Evolutionary conservation across 2,888 invertebrate species (phyloP).

Genomic region (Hyposoter dolosus): DNA sequence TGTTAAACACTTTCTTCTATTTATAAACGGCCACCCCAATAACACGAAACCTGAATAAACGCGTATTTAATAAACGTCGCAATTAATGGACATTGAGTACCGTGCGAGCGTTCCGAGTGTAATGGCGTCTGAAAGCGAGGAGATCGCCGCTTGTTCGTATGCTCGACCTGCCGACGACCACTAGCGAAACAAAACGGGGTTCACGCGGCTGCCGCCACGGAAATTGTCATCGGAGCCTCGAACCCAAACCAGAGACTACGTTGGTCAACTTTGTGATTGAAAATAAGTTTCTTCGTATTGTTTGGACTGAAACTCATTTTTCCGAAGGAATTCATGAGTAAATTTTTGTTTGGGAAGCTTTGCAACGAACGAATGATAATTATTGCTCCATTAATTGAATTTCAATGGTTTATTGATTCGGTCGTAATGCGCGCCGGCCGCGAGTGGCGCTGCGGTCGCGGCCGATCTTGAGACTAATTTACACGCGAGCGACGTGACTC

Average conservation of each 20-base stretch:
- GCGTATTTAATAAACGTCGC: conserved; percentile 15
- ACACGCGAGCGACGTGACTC: background rate
- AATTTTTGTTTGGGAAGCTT: background rate
- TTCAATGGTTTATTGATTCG: background rate
- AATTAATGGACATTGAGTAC: conserved; percentile 10
- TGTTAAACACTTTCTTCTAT: conserved; percentile 12
- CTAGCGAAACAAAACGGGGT: conserved; percentile 78
- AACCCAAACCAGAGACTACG: conserved; percentile 56
- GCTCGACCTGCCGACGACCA: conserved; percentile 76
- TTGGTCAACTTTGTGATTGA: background rate
- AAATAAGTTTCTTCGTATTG: background rate
- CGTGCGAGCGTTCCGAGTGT: conserved; percentile 35
- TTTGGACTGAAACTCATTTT: background rate
- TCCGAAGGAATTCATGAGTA: background rate
- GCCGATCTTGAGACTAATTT: conserved; percentile 1
- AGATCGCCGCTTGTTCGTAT: conserved; percentile 65
- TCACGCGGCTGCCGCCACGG: conserved; percentile 69
- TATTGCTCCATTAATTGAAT: background rate
- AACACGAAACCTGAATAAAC: background rate
- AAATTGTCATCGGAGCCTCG: conserved; percentile 69
- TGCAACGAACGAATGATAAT: background rate
- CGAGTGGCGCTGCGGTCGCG: conserved; percentile 14
- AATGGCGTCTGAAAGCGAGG: conserved; percentile 47
- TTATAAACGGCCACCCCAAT: background rate
- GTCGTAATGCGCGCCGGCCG: background rate